Conservation (phyloP, 2,113 vertebrate genomes). For the Sinocyclocheilus anshuiensis region DNA sequence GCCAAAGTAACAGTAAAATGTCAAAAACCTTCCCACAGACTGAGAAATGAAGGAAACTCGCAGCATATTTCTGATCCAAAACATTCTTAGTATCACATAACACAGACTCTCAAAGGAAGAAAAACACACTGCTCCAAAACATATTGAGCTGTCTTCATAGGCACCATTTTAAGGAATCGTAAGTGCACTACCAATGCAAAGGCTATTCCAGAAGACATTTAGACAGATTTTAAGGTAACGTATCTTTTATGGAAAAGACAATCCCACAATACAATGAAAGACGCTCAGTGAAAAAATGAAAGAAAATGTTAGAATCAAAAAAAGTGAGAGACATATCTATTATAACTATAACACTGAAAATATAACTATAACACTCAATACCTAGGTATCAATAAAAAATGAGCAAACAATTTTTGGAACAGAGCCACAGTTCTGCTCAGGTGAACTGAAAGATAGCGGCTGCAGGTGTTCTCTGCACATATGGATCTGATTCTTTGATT, state of each 20-base stretch:
- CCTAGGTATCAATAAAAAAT: no score
- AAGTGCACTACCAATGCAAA: background rate
- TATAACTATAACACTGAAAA: no score
- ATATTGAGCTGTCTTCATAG: background rate
- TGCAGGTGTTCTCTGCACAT: constrained; percentile 25
- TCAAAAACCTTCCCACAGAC: background rate
- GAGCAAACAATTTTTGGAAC: background rate
- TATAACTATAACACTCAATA: no score
- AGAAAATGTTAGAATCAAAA: background rate
- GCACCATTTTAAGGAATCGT: background rate
- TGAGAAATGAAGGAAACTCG: background rate
- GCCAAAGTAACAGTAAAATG: background rate
- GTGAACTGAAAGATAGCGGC: background rate
- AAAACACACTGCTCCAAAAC: background rate
- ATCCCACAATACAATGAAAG: background rate
- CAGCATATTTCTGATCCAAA: background rate
- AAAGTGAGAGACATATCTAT: no score
- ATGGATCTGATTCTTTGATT: constrained; percentile 12
- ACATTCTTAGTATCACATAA: background rate
- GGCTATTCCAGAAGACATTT: background rate
- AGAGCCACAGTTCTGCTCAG: background rate
- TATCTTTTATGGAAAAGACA: background rate
- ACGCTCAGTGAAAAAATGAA: background rate
- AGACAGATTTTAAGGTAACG: background rate
- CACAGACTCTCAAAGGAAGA: background rate